Percentiles rank a stretch among this genome's conserved stretches.
phyloP scores from a whole-genome alignment of 2,113 vertebrate genomes.

The Rhea americana region DNA sequence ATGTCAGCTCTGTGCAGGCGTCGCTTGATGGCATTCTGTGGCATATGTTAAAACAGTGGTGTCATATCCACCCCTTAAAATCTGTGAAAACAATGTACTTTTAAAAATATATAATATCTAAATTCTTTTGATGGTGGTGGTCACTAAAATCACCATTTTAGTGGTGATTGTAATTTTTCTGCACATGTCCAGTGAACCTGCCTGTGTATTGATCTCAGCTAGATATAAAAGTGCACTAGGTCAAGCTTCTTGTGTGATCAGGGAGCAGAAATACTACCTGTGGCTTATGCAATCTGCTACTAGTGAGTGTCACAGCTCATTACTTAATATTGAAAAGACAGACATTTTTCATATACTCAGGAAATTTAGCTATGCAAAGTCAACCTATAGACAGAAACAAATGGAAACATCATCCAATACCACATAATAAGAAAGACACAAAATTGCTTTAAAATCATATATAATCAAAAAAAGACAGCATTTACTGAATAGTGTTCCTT shows the following conservation, averaged over 20 bases:
- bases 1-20: accelerated
- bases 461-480: background rate
- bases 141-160: background rate
- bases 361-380: background rate
- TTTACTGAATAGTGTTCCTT: background rate
- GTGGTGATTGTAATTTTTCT: background rate
- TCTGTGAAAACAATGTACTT: accelerated
- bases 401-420: background rate
- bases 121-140: background rate
- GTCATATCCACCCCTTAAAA: background rate
- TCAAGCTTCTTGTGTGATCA: background rate
- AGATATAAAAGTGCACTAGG: background rate
- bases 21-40: background rate
- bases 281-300: background rate
- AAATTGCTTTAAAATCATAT: background rate
- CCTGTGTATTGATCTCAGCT: background rate
- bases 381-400: background rate
- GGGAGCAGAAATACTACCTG: background rate
- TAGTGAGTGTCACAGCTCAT: background rate
- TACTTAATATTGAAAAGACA: background rate
- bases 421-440: background rate
- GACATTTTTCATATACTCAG: background rate
- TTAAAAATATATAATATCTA: background rate
- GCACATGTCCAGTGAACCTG: background rate
- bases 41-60: background rate